Base-by-base conservation (phyloP, 2,888 invertebrate species). In the Rhynchonema sp. region DNA sequence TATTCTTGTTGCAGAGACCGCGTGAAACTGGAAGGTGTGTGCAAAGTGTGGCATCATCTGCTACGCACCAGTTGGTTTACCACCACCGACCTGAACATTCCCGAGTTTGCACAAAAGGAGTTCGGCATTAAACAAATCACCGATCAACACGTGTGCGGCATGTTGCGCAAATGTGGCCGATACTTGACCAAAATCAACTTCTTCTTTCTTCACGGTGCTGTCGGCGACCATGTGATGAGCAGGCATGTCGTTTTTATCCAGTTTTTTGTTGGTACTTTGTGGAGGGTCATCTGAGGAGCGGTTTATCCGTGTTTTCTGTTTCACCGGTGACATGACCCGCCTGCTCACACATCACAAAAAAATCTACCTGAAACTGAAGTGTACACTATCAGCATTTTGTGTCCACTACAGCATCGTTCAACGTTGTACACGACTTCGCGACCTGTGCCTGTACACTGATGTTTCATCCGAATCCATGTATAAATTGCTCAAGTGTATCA, bases 1-100 rank as follows among this genome's bases (percentile, higher is more conserved):
- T n/a, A n/a, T n/a, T n/a, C n/a, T n/a, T n/a, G n/a, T 57, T 46
- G n/a, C 26, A 57, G 57, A 46, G 38, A 46, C 46, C 57, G 57
- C 3, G 46, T 57, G 27, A 23, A 46, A 17, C 25, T 46, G 25
- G 57, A 57, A 30, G 1, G n/a, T 1, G 57, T 57, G 23, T 57
- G 57, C n/a, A 23, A 46, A 2, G 6, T 28, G 25, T 57, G 57
- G 57, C 38, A 13, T 2, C 17, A 9, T 25, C 2, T 46, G 26
- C 27, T 46, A 27, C 46, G 46, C 26, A 22, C 9, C 17, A 3
- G 6, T 22, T 57, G 57, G 57, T 20, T 25, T 6, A 2, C 3
- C 25, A 27, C 6, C 25, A 23, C 9, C 57, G 17, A 3, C 17
- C 46, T 46, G 22, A n/a, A 46, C 57, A 38, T 57, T 38, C 57